Evolutionary conservation across 2,888 invertebrate genomes (phyloP).

Genomic region (Himalopsyche anomala): DNA sequence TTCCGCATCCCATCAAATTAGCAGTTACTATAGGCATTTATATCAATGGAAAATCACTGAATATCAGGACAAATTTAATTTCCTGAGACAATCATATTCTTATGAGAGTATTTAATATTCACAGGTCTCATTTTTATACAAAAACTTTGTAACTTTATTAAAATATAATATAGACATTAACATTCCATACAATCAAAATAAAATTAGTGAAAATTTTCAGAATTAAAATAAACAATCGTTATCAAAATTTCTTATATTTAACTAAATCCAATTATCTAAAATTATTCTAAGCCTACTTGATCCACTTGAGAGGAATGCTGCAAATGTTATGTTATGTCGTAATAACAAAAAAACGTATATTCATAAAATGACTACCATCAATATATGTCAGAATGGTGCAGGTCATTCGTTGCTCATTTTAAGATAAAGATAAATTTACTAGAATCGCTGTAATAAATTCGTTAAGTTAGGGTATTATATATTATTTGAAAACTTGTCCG

Average conservation of each 20-base stretch:
- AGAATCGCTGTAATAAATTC: no score
- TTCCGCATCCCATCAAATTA: no score
- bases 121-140: background rate
- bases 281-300: background rate
- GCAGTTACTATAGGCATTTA: no score
- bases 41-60: no score
- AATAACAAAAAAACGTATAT: background rate
- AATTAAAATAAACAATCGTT: background rate
- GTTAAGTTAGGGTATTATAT: no score
- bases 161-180: background rate
- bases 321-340: background rate
- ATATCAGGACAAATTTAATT: no score
- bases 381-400: background rate
- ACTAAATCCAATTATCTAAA: background rate
- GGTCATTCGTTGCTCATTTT: no score
- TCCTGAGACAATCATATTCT: background rate
- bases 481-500: no score
- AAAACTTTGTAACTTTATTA: background rate
- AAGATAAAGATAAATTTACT: no score
- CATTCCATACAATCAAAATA: background rate
- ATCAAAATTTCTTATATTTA: background rate
- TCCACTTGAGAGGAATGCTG: slow-evolving; percentile 22
- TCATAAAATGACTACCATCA: background rate
- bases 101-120: background rate
- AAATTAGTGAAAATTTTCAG: background rate